These are phyloP conservation scores for Alexandromys fortis DNA, from an alignment of 2,113 vertebrate genomes.

Conservation along the genomic window DNA sequence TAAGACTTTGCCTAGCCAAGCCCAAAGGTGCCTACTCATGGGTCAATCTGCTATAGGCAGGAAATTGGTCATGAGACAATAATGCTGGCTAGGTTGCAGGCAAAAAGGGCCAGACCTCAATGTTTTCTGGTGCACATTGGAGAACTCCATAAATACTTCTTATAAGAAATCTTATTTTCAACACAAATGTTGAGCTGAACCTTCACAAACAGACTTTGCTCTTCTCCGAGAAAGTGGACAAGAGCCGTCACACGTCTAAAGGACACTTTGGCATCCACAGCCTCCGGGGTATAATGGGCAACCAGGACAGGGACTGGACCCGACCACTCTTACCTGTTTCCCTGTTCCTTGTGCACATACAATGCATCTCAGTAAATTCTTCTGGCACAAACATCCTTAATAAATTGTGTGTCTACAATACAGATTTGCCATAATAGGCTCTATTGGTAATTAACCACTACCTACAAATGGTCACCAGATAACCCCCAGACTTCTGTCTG, in stretches of 20 bases:
- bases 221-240: slow-evolving; percentile 1
- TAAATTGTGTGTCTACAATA: slow-evolving; percentile 9
- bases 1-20: slow-evolving; percentile 12
- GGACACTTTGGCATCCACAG: slow-evolving; percentile 14
- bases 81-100: background rate
- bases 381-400: background rate
- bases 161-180: background rate
- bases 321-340: slow-evolving; percentile 9
- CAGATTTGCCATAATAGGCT: background rate
- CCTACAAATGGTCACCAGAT: background rate
- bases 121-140: background rate
- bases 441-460: slow-evolving; percentile 4
- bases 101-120: background rate
- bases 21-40: background rate
- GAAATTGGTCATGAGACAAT: background rate
- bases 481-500: slow-evolving; percentile 34
- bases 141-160: background rate
- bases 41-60: background rate
- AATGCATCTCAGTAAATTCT: background rate
- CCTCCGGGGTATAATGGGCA: background rate
- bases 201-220: background rate
- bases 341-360: background rate
- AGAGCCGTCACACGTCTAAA: background rate
- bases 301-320: background rate
- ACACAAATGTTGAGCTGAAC: background rate